Evolutionary conservation across 2,797 vertebrate genomes (phyloP).

Genomic region (Hephaestus fuliginosus): DNA sequence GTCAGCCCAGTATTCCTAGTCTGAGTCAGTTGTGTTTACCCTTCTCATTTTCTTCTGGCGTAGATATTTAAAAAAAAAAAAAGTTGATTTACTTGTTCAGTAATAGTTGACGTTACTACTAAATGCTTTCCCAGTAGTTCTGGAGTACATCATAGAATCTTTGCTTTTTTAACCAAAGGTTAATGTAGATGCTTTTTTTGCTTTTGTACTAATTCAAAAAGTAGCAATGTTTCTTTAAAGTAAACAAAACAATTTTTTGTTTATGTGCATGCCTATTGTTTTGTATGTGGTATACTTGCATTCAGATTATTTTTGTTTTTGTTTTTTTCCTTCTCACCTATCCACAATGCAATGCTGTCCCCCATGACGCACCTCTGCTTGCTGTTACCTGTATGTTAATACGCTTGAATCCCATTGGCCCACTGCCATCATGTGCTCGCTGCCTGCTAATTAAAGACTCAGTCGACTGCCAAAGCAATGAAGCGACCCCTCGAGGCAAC

Average conservation of each 20-base stretch:
- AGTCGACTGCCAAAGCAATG: conserved; percentile 99
- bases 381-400: conserved; percentile 99
- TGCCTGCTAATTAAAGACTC: conserved; percentile 99
- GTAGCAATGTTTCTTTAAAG: conserved; percentile 95
- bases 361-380: conserved; percentile 99
- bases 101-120: conserved; percentile 61
- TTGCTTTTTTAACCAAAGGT: conserved; percentile 89
- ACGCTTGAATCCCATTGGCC: conserved; percentile 99
- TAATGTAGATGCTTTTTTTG: conserved; percentile 93
- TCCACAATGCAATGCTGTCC: conserved; percentile 99
- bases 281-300: conserved; percentile 99
- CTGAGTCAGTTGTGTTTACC: conserved; percentile 59
- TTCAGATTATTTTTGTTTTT: conserved; percentile 97
- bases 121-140: conserved; percentile 75
- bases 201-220: conserved; percentile 94
- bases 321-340: conserved; percentile 99
- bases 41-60: conserved; percentile 54
- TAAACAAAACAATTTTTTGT: conserved; percentile 92
- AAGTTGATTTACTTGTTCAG: conserved; percentile 55
- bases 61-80: conserved; percentile 21
- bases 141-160: conserved; percentile 82
- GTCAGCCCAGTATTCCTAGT: conserved; percentile 42
- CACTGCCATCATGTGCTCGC: conserved; percentile 99
- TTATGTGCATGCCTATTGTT: conserved; percentile 99
- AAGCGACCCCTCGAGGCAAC: conserved; percentile 99